These are phyloP conservation scores for Drosophila lacicola DNA, from an alignment of 2,888 invertebrate species.

Conservation along the genomic window DNA sequence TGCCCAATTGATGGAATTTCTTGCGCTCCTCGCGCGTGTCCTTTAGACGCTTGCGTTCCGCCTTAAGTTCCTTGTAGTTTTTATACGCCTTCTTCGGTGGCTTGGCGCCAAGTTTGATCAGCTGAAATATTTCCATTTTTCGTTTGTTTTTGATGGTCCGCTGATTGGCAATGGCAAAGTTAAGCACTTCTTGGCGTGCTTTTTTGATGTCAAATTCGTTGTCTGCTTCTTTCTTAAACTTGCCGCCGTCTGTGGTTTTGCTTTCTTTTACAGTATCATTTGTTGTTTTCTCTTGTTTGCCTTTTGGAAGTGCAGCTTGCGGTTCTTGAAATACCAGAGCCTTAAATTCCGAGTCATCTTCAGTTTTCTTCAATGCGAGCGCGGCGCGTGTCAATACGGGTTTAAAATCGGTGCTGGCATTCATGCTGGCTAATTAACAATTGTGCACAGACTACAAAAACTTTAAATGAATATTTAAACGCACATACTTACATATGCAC, in stretches of 20 bases:
- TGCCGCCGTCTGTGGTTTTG: not conserved
- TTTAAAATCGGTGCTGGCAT: conserved; percentile 69
- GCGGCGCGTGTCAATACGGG: conserved; percentile 83
- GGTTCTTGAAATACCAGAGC: conserved; percentile 81
- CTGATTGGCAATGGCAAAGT: conserved; percentile 91
- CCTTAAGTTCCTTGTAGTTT: conserved; percentile 91
- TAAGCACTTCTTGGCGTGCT: conserved; percentile 92
- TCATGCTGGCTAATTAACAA: conserved; percentile 37
- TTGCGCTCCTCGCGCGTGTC: conserved; percentile 85
- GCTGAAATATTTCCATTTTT: conserved; percentile 90
- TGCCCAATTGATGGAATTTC: conserved; percentile 86
- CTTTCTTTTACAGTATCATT: not conserved
- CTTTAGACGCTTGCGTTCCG: conserved; percentile 87
- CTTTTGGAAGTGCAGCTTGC: conserved; percentile 22
- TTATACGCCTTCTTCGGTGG: conserved; percentile 89
- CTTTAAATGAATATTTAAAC: not conserved
- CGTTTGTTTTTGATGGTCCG: conserved; percentile 89
- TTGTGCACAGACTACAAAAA: conserved; percentile 3
- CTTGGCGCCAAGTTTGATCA: conserved; percentile 93
- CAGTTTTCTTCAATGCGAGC: conserved; percentile 67
- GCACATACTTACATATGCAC: conserved; percentile 85
- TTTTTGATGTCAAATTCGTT: conserved; percentile 90
- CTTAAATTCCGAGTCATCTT: conserved; percentile 62
- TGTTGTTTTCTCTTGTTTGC: not conserved
- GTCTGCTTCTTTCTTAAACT: not conserved